Evolutionary conservation across 64 coral and sea anemone genomes (phyloP).

Genomic region (Montipora capricornis): DNA sequence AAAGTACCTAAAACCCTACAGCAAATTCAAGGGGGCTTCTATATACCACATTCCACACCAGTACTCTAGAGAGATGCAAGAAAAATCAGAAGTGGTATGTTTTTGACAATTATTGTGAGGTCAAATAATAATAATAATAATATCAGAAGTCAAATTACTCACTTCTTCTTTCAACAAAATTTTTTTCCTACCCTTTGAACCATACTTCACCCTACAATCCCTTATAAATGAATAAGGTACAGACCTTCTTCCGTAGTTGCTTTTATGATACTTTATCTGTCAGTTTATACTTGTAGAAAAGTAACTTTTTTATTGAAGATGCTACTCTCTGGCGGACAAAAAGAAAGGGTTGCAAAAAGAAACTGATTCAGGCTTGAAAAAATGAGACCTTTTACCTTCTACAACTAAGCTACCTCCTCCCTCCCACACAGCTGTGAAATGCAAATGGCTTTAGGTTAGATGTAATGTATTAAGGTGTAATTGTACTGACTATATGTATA

Average conservation of each 20-base stretch:
- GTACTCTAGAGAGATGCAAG: conserved; percentile 48
- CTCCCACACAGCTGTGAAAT: background rate
- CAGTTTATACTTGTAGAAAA: conserved; percentile 9
- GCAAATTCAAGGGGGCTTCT: background rate
- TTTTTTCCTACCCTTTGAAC: background rate
- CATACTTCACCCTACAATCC: conserved; percentile 1
- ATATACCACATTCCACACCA: conserved; percentile 50
- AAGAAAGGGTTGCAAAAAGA: background rate
- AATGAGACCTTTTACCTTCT: background rate
- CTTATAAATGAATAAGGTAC: conserved; percentile 5
- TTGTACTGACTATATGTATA: conserved; percentile 5
- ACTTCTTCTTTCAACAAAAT: background rate
- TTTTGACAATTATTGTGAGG: background rate
- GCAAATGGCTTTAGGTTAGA: background rate
- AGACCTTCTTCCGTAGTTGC: background rate
- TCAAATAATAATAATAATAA: background rate
- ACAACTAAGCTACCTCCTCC: too few species aligned
- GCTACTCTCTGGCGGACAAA: background rate
- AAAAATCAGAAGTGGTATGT: conserved; percentile 73
- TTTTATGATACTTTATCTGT: conserved; percentile 7
- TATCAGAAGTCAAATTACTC: conserved; percentile 12
- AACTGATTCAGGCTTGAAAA: conserved; percentile 5
- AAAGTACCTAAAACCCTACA: conserved; percentile 37
- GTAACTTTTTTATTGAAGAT: background rate
- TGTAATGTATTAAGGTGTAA: conserved; percentile 9